Conservation (phyloP, 2,113 vertebrate genomes). For the Thymallus thymallus region DNA sequence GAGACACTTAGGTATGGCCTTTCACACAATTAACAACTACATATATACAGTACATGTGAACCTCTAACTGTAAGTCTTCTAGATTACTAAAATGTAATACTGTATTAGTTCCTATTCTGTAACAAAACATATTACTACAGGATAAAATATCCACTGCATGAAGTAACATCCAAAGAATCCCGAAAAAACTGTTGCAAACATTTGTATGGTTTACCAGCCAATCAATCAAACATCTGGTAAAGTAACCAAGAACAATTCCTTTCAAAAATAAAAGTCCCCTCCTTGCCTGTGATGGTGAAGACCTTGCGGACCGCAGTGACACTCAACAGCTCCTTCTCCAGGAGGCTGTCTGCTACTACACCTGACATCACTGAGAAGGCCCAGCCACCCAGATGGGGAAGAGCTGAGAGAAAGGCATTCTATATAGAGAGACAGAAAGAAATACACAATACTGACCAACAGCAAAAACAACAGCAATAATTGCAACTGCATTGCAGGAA, state of each 20-base stretch:
- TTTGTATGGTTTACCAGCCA: too few relatives aligned
- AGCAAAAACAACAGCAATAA: neutral
- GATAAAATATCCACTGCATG: neutral
- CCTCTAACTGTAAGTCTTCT: too few relatives aligned
- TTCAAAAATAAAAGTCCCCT: slow-evolving; percentile 6
- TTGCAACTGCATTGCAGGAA: neutral
- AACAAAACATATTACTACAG: neutral
- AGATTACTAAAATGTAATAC: too few relatives aligned
- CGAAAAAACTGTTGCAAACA: too few relatives aligned
- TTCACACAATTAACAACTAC: too few relatives aligned
- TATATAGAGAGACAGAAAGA: slow-evolving; percentile 32
- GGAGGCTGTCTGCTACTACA: slow-evolving; percentile 68
- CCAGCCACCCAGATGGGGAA: slow-evolving; percentile 72
- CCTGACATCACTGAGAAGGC: slow-evolving; percentile 58
- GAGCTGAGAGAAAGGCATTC: slow-evolving; percentile 74
- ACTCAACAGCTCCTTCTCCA: slow-evolving; percentile 66
- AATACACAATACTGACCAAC: neutral
- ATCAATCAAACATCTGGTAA: too few relatives aligned
- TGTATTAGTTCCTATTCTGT: too few relatives aligned
- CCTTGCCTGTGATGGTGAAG: slow-evolving; percentile 73
- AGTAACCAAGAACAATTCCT: neutral
- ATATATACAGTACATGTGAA: too few relatives aligned
- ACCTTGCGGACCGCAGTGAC: slow-evolving; percentile 71
- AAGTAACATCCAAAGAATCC: too few relatives aligned
- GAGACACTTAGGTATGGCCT: neutral